Base-by-base conservation (phyloP, 1,140 invertebrate species). In the Zaprionus africanus region DNA sequence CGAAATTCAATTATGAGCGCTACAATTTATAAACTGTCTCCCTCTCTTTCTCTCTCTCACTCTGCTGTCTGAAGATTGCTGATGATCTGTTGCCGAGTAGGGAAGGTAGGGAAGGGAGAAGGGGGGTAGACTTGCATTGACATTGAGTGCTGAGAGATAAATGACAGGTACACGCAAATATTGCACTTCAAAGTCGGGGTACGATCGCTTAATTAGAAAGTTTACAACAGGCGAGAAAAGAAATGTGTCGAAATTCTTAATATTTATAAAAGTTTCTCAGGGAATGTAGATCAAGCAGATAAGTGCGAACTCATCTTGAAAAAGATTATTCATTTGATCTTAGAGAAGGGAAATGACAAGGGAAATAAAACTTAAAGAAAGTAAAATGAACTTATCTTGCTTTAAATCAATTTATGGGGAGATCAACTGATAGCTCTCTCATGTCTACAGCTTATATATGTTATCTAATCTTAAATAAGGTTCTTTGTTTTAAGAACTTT, bases 121-220 rank as follows among this genome's bases (percentile, higher is more conserved):
- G 41, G 15, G 41, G 38, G 6, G 41, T 3, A 17, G 4, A 4
- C 41, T 9, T 46, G 41, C 41, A 43, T 61, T 61, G 78, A 81
- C 78, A 84, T 78, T 81, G 75, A 84, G 74, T 67, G 64, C 38
- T 58, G 71, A 56, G 81, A 79, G 76, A 76, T 83, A 79, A 72
- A 63, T 84, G 81, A 81, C 81, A 84, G 73, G 78, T 84, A 71
- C 62, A 72, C 41, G 57, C 43, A 66, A 51, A 58, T 65, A 66
- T 61, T 72, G 69, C 53, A 76, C 62, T 66, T 80, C 59, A 71
- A 60, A 71, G 53, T 54, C 26, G 24, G 15, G 28, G 54, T 51
- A 28, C 57, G 36, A 59, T 31, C 56, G 51, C 43, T 67, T 31
- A 34, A 66, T 62, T 62, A 54, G 58, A 69, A 54, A 62, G 49